phyloP scores from a whole-genome alignment of 2,888 invertebrate species.

The Rhogogaster chlorosoma region DNA sequence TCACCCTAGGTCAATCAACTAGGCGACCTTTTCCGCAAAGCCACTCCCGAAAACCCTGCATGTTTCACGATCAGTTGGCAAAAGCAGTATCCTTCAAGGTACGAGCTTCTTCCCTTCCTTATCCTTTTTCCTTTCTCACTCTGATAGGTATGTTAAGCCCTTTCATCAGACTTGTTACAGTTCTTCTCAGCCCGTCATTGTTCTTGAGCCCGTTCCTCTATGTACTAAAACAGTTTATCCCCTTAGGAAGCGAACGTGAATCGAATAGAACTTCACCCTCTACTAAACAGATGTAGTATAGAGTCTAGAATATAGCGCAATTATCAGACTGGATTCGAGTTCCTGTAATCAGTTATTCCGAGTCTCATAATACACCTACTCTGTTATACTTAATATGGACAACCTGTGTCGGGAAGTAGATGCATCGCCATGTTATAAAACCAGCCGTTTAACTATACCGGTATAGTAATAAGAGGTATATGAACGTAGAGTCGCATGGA shows the following conservation, averaged over 20 bases:
- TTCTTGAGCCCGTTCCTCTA: neutral
- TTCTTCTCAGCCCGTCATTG: slow-evolving; percentile 1
- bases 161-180: slow-evolving; percentile 15
- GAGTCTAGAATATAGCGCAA: neutral
- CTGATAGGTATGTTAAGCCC: slow-evolving; percentile 16
- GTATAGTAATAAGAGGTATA: neutral
- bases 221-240: neutral
- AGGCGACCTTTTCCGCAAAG: slow-evolving; percentile 25
- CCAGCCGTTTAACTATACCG: neutral
- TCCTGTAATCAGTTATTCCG: neutral
- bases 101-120: neutral
- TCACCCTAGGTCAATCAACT: slow-evolving; percentile 41
- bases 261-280: neutral
- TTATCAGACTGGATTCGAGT: neutral
- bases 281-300: neutral
- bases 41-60: neutral
- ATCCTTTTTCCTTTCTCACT: neutral
- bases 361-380: neutral
- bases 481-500: slow-evolving; percentile 52
- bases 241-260: slow-evolving; percentile 10
- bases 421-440: neutral
- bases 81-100: neutral
- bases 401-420: neutral
- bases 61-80: slow-evolving; percentile 30
- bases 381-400: neutral